Evolutionary conservation across 2,113 vertebrate genomes (phyloP).

Genomic region (Syngnathus scovelli): DNA sequence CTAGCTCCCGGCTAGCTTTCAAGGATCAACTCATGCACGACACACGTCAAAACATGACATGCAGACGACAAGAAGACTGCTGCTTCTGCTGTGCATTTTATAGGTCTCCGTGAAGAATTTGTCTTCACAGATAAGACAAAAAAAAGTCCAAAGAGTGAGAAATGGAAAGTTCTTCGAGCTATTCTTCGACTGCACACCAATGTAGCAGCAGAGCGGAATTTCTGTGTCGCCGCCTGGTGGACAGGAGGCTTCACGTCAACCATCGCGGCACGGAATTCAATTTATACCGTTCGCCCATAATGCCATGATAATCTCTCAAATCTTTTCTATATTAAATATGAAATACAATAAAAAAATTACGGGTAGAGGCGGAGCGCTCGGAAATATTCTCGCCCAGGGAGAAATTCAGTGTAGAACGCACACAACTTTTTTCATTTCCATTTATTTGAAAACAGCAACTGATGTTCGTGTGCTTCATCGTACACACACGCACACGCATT

Average conservation of each 20-base stretch:
- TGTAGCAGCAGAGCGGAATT: background rate
- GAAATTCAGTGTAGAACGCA: background rate
- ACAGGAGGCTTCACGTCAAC: background rate
- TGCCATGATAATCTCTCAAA: too few species aligned
- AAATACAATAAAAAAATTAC: too few species aligned
- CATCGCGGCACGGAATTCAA: too few species aligned
- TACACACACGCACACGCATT: constrained; percentile 37
- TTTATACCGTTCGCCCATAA: too few species aligned
- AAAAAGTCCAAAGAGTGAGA: background rate
- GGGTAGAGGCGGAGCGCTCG: too few species aligned
- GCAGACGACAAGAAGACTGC: background rate
- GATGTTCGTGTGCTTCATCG: constrained; percentile 59
- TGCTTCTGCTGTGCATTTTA: background rate
- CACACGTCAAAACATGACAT: background rate
- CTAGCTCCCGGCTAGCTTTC: background rate
- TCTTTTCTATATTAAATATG: too few species aligned
- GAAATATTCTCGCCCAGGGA: too few species aligned
- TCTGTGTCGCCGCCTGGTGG: background rate
- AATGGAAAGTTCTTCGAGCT: background rate
- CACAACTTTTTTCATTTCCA: constrained; percentile 53
- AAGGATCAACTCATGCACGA: background rate
- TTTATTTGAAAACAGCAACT: constrained; percentile 80
- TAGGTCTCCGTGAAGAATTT: background rate
- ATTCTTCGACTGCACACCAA: too few species aligned
- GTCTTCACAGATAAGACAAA: background rate